Evolutionary conservation across 2,113 vertebrate genomes (phyloP).

Genomic region (Vicugna pacos): DNA sequence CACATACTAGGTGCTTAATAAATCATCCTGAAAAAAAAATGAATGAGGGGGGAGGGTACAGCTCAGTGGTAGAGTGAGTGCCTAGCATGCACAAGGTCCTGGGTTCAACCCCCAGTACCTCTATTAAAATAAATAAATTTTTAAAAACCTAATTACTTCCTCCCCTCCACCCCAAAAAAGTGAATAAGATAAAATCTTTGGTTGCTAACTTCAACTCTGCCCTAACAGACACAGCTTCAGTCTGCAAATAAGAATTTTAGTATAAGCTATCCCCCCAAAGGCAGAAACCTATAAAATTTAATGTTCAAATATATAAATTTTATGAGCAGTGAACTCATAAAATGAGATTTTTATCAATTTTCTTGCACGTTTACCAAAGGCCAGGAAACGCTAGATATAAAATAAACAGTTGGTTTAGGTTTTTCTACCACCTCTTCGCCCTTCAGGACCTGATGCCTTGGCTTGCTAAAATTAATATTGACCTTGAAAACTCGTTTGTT

Average conservation of each 20-base stretch:
- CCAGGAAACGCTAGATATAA: not conserved
- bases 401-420: not conserved
- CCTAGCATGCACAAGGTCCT: too few relatives aligned
- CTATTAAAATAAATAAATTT: too few relatives aligned
- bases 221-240: not conserved
- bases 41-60: not conserved
- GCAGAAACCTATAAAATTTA: not conserved
- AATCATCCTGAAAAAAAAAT: not conserved
- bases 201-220: not conserved
- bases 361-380: not conserved
- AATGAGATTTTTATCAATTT: slow-evolving; percentile 47
- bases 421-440: not conserved
- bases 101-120: too few relatives aligned
- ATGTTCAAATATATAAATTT: slow-evolving; percentile 31
- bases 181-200: not conserved
- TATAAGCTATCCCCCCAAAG: not conserved
- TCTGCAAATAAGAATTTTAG: slow-evolving; percentile 14
- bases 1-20: not conserved
- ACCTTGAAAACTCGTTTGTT: slow-evolving; percentile 50
- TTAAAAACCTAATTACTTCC: too few relatives aligned
- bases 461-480: slow-evolving; percentile 58
- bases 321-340: not conserved
- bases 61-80: too few relatives aligned
- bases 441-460: not conserved
- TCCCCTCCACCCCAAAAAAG: too few relatives aligned